A percentile compares a stretch with the other conserved stretches of the same genome.
Evolutionary conservation across 2,888 invertebrate genomes (phyloP).

Genomic region (Volucella zonaria): DNA sequence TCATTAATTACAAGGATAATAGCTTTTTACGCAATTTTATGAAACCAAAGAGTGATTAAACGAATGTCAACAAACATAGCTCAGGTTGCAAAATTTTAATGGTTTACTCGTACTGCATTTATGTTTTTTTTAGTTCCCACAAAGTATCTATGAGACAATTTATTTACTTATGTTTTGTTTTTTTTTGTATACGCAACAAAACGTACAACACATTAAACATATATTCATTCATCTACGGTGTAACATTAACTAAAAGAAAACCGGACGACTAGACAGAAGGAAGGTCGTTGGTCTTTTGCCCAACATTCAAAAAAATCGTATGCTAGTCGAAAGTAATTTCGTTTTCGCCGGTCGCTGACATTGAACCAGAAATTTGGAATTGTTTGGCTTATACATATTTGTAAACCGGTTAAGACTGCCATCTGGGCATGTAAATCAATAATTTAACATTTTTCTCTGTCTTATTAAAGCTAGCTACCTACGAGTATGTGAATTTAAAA

Average conservation of each 20-base stretch:
- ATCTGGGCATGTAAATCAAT: constrained; percentile 12
- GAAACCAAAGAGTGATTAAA: constrained; percentile 25
- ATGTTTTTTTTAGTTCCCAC: constrained; percentile 32
- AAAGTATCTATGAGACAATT: constrained; percentile 14
- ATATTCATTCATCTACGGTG: not conserved
- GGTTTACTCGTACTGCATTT: not conserved
- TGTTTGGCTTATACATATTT: constrained; percentile 22
- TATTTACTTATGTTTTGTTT: not conserved
- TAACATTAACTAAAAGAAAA: constrained; percentile 26
- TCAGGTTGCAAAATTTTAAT: constrained; percentile 61
- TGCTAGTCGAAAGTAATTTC: constrained; percentile 52
- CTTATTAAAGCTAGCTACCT: constrained; percentile 22
- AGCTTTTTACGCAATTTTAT: constrained; percentile 53
- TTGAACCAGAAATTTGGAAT: constrained; percentile 68
- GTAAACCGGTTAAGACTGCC: constrained; percentile 52
- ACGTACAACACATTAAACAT: not conserved
- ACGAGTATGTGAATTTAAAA: constrained; percentile 21
- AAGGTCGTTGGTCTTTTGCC: constrained; percentile 72
- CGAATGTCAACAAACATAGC: constrained; percentile 55
- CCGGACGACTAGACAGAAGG: constrained; percentile 57
- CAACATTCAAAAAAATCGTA: constrained; percentile 57
- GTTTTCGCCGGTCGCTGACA: constrained; percentile 66
- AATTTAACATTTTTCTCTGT: constrained; percentile 26
- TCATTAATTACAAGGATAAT: constrained; percentile 71
- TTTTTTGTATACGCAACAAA: constrained; percentile 27